phyloP scores from a whole-genome alignment of 2,113 vertebrate genomes.

The Dromaius novaehollandiae region DNA sequence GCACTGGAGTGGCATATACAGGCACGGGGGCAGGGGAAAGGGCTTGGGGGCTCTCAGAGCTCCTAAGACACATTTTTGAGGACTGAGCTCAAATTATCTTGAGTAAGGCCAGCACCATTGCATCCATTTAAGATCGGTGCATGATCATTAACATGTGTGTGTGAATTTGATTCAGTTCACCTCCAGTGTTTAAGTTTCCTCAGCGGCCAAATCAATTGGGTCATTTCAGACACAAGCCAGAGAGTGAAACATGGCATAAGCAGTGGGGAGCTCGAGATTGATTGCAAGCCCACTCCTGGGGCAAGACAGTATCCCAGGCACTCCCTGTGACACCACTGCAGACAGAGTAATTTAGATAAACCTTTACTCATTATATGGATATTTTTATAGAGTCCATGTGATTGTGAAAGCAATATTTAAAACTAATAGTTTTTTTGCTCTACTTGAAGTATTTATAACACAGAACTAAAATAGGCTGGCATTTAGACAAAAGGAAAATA shows the following conservation, averaged over 20 bases:
- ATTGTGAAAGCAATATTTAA: background rate
- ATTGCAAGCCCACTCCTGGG: background rate
- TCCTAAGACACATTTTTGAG: background rate
- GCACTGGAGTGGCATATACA: background rate
- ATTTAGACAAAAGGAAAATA: background rate
- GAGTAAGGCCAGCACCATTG: background rate
- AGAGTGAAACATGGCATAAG: background rate
- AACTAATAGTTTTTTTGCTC: background rate
- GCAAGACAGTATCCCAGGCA: too few relatives aligned
- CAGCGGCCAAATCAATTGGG: background rate
- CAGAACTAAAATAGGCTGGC: background rate
- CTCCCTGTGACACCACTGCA: background rate
- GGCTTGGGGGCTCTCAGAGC: background rate
- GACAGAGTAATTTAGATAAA: background rate
- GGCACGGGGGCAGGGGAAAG: accelerated
- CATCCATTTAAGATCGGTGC: too few relatives aligned
- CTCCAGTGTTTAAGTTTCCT: background rate
- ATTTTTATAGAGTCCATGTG: background rate
- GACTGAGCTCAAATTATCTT: background rate
- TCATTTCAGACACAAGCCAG: background rate
- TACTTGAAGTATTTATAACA: background rate
- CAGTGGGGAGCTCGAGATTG: background rate
- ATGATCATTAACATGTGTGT: background rate
- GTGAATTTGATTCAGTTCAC: background rate
- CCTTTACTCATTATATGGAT: background rate